Percentiles rank a stretch among this genome's conserved stretches.
Evolutionary conservation across 2,797 vertebrate genomes (phyloP).

Genomic region (Sandelia bainsii): DNA sequence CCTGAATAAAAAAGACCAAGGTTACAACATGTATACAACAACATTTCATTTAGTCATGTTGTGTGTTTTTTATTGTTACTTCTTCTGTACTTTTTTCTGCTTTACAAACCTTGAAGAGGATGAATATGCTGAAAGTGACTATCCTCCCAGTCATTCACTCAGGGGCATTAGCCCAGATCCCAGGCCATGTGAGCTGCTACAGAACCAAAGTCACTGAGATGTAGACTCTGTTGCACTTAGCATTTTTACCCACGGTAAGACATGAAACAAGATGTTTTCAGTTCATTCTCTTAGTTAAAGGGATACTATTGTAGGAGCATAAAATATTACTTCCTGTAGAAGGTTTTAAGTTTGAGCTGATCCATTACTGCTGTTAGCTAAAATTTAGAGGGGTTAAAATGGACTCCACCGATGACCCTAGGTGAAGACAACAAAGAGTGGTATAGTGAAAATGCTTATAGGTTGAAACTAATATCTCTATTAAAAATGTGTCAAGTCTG

Average conservation of each 20-base stretch:
- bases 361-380: not conserved
- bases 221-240: not conserved
- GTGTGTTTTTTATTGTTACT: not conserved
- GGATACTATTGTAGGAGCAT: too few relatives aligned
- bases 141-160: not conserved
- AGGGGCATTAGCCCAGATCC: constrained; percentile 2
- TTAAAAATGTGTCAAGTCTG: not conserved
- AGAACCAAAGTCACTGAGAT: not conserved
- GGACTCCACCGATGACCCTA: too few relatives aligned
- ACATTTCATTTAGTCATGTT: not conserved
- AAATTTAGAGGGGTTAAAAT: not conserved
- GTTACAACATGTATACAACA: too few relatives aligned
- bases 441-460: too few relatives aligned
- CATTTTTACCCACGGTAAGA: too few relatives aligned
- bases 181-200: not conserved
- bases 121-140: too few relatives aligned
- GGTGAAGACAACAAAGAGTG: too few relatives aligned
- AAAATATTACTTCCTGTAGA: not conserved
- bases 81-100: too few relatives aligned
- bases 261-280: not conserved
- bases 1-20: not conserved
- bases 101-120: too few relatives aligned
- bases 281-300: not conserved
- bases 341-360: not conserved
- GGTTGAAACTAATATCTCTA: not conserved